These are phyloP conservation scores for Ganaspis brasiliensis DNA, from an alignment of 2,888 invertebrate species.

Conservation along the genomic window DNA sequence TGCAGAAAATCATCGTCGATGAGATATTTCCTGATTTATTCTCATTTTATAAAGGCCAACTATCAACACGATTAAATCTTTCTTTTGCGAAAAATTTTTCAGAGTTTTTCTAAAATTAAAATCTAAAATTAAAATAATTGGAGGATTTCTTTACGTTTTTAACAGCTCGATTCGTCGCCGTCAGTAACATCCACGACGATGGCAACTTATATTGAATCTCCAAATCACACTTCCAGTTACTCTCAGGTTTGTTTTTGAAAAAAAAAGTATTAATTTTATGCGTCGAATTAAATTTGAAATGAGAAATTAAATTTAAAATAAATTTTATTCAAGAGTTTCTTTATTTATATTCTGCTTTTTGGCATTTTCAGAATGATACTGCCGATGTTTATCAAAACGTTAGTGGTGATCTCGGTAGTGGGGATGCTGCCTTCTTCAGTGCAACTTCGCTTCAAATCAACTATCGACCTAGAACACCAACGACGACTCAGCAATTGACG, in stretches of 20 bases:
- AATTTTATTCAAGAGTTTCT: not conserved
- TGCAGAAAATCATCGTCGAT: constrained; percentile 57
- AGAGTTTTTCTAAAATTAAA: constrained; percentile 44
- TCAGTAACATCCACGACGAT: constrained; percentile 74
- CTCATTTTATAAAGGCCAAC: constrained; percentile 49
- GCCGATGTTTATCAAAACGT: constrained; percentile 72
- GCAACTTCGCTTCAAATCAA: constrained; percentile 81
- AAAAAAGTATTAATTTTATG: too few species aligned
- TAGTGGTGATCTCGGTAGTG: constrained; percentile 80
- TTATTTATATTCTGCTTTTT: constrained; percentile 31
- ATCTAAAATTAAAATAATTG: not conserved
- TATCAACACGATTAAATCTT: constrained; percentile 52
- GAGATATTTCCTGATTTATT: constrained; percentile 52
- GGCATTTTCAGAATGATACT: constrained; percentile 25
- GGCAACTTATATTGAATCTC: constrained; percentile 79
- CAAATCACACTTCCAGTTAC: constrained; percentile 78
- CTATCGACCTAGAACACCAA: constrained; percentile 77
- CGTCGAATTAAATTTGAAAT: too few species aligned
- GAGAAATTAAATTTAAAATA: too few species aligned
- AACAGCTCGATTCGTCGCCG: constrained; percentile 66
- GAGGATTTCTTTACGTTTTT: not conserved
- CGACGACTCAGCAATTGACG: constrained; percentile 81
- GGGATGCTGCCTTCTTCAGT: constrained; percentile 84
- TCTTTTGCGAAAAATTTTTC: constrained; percentile 48
- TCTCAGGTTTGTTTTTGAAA: constrained; percentile 77